Percentiles rank a stretch among this genome's conserved stretches.
Evolutionary conservation across 2,113 vertebrate genomes (phyloP).

Genomic region (Scomber colias): DNA sequence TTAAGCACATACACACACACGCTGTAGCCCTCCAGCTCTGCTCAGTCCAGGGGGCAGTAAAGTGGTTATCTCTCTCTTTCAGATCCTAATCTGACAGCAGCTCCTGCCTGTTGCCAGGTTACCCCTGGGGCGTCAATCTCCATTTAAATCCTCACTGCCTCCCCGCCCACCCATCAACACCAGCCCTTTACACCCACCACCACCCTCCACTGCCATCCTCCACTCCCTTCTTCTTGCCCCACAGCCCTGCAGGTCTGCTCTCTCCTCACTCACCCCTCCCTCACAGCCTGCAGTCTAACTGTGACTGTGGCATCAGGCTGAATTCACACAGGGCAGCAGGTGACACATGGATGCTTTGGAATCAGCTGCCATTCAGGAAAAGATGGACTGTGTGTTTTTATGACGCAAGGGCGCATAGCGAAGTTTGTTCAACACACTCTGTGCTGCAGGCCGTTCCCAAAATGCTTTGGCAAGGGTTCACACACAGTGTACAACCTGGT

Average conservation of each 20-base stretch:
- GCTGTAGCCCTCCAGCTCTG: conserved; percentile 73
- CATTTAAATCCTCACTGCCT: conserved; percentile 79
- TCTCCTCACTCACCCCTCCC: conserved; percentile 21
- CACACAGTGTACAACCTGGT: conserved; percentile 44
- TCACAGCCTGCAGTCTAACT: conserved; percentile 11
- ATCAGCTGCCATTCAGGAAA: conserved; percentile 48
- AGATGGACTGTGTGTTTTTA: conserved; percentile 29
- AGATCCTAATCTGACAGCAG: conserved; percentile 86
- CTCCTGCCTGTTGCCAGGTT: conserved; percentile 86
- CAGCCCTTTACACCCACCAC: conserved; percentile 61
- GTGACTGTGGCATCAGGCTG: conserved; percentile 53
- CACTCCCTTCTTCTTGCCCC: conserved; percentile 31
- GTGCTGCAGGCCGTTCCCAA: conserved; percentile 21
- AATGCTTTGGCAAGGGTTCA: conserved; percentile 49
- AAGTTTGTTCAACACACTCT: conserved; percentile 16
- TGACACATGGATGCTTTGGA: conserved; percentile 65
- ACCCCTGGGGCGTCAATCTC: conserved; percentile 82
- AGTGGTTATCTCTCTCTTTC: conserved; percentile 84
- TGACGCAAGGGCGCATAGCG: neutral
- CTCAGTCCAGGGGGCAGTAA: conserved; percentile 84
- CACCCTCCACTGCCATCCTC: conserved; percentile 42
- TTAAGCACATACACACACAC: conserved; percentile 64
- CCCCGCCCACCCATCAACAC: conserved; percentile 75
- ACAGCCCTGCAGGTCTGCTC: conserved; percentile 48
- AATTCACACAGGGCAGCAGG: conserved; percentile 64